These are phyloP conservation scores for Gambusia yucatana DNA, from an alignment of 2,797 vertebrate species.

Conservation along the genomic window DNA sequence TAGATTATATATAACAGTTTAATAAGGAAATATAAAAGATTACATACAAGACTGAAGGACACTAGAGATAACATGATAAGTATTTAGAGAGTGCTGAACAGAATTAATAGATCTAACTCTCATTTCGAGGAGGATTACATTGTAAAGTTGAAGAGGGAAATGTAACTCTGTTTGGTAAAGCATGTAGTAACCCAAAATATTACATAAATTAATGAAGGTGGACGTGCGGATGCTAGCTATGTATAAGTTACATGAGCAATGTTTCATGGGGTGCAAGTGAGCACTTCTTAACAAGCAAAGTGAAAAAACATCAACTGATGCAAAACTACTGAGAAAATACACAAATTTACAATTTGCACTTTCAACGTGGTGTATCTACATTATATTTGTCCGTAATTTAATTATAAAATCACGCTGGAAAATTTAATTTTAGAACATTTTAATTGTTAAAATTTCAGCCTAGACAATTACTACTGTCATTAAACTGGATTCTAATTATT, in stretches of 20 bases:
- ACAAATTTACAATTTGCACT: background rate
- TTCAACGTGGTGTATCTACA: background rate
- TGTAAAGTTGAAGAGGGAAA: background rate
- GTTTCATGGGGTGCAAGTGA: background rate
- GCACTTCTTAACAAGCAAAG: background rate
- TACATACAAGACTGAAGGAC: background rate
- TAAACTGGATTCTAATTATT: background rate
- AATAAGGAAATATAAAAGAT: background rate
- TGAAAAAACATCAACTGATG: background rate
- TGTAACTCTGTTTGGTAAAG: background rate
- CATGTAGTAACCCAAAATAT: background rate
- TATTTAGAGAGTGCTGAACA: background rate
- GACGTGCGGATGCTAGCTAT: background rate
- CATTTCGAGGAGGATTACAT: background rate
- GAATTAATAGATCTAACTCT: background rate
- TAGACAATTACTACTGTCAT: background rate
- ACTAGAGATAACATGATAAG: background rate
- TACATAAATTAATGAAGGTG: background rate
- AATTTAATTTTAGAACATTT: background rate
- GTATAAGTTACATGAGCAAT: background rate
- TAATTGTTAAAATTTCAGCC: background rate
- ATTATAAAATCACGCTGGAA: background rate
- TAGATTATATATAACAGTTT: conserved; percentile 24
- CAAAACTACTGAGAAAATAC: background rate
- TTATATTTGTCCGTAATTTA: too few species aligned